These are phyloP conservation scores for Drosophila busckii DNA, from an alignment of 1,140 invertebrate genomes.

Conservation along the genomic window DNA sequence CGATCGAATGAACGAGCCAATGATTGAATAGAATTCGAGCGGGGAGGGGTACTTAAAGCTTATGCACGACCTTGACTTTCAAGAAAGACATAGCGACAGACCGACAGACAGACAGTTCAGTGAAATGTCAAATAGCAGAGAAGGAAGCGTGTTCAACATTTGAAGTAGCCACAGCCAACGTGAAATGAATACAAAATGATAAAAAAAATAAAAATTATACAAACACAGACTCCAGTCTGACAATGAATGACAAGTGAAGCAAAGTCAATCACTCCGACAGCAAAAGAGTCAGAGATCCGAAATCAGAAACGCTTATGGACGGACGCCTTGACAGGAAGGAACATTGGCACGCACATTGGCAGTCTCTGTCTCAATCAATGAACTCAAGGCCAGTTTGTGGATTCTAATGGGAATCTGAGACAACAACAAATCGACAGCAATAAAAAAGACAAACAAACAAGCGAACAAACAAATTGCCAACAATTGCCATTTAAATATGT, in stretches of 20 bases:
- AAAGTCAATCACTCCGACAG: conserved; percentile 55
- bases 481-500: conserved; percentile 46
- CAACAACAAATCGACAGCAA: no score
- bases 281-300: no score
- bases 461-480: conserved; percentile 44
- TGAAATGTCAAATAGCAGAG: conserved; percentile 33
- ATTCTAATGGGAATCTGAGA: no score
- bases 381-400: conserved; percentile 16
- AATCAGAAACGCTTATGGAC: no score
- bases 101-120: conserved; percentile 17
- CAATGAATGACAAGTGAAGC: background rate
- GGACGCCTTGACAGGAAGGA: no score
- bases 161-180: conserved; percentile 10
- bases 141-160: background rate
- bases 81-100: no score
- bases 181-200: conserved; percentile 38
- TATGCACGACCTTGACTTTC: conserved; percentile 54
- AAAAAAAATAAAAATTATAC: conserved; percentile 26
- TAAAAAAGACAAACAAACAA: conserved; percentile 33
- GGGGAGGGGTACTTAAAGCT: conserved; percentile 7
- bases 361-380: conserved; percentile 8
- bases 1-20: conserved; percentile 20
- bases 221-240: background rate
- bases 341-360: no score
- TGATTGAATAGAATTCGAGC: conserved; percentile 35